A percentile compares a stretch with the other conserved stretches of the same genome.
These are phyloP conservation scores for Caenorhabditis sp. DNA, from an alignment of 2,888 invertebrate genomes.

Conservation along the genomic window DNA sequence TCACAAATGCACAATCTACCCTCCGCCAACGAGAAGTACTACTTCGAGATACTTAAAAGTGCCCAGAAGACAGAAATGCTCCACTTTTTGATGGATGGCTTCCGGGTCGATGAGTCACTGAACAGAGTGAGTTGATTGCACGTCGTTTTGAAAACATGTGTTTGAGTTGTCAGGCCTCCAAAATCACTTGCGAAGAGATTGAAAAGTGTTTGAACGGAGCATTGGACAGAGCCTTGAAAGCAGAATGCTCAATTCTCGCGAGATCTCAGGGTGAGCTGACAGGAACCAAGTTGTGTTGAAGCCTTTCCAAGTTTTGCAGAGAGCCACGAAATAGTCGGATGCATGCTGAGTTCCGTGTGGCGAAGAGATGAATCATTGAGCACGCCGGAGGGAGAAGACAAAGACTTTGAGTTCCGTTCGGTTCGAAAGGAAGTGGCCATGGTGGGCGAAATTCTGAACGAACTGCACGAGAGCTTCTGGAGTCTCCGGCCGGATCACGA, in stretches of 20 bases:
- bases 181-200: conserved; percentile 32
- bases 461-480: conserved; percentile 52
- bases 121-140: conserved; percentile 14
- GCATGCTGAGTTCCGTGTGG: conserved; percentile 55
- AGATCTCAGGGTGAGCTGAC: conserved; percentile 15
- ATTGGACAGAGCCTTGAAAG: conserved; percentile 36
- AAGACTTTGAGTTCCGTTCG: conserved; percentile 38
- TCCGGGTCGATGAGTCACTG: conserved; percentile 46
- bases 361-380: conserved; percentile 15
- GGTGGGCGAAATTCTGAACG: conserved; percentile 51
- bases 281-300: background rate
- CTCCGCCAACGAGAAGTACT: conserved; percentile 27
- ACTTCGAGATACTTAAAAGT: conserved; percentile 39
- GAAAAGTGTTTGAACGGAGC: conserved; percentile 34
- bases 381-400: conserved; percentile 17
- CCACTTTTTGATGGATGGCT: conserved; percentile 38
- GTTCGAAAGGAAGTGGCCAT: conserved; percentile 32
- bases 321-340: conserved; percentile 48
- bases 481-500: conserved; percentile 34
- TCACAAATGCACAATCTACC: conserved; percentile 36
- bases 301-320: too few relatives aligned
- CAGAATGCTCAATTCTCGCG: conserved; percentile 41
- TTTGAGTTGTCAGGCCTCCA: conserved; percentile 42
- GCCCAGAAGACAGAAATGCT: conserved; percentile 33
- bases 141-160: background rate